Percentiles rank a stretch among this genome's conserved stretches.
Evolutionary conservation across 1,140 invertebrate genomes (phyloP).

Genomic region (Drosophila pseudoananassae): DNA sequence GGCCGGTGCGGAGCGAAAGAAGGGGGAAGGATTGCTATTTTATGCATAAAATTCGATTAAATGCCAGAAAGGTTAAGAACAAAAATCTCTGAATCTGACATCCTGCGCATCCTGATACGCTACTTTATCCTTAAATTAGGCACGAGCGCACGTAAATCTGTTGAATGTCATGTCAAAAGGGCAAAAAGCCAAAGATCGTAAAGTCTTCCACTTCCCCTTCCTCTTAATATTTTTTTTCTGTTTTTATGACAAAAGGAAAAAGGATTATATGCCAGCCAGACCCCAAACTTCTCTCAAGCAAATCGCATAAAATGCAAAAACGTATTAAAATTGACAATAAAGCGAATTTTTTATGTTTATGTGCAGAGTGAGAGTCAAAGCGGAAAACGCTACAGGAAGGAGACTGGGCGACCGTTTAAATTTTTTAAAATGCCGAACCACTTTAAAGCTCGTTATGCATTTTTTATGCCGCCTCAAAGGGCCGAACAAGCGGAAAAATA

Average conservation of each 20-base stretch:
- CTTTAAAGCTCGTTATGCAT: conserved; percentile 78
- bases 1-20: conserved; percentile 12
- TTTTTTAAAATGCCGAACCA: conserved; percentile 60
- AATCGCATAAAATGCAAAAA: conserved; percentile 79
- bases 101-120: conserved; percentile 53
- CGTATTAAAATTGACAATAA: conserved; percentile 83
- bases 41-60: conserved; percentile 81
- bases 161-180: conserved; percentile 79
- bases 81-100: conserved; percentile 50
- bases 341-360: conserved; percentile 77
- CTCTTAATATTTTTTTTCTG: conserved; percentile 17
- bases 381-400: conserved; percentile 2
- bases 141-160: conserved; percentile 80
- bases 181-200: conserved; percentile 60
- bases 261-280: conserved; percentile 41
- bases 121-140: conserved; percentile 77
- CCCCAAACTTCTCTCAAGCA: conserved; percentile 42
- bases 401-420: conserved; percentile 44
- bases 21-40: conserved; percentile 42
- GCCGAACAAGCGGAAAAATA: conserved; percentile 29
- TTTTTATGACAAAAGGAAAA: conserved; percentile 58
- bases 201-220: conserved; percentile 40
- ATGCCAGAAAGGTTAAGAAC: conserved; percentile 73
- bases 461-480: conserved; percentile 63
- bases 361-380: conserved; percentile 28